Evolutionary conservation across 2,113 vertebrate genomes (phyloP), one percentile per base, ranked within the genome.

Genomic region (Chaetodon trifascialis): DNA sequence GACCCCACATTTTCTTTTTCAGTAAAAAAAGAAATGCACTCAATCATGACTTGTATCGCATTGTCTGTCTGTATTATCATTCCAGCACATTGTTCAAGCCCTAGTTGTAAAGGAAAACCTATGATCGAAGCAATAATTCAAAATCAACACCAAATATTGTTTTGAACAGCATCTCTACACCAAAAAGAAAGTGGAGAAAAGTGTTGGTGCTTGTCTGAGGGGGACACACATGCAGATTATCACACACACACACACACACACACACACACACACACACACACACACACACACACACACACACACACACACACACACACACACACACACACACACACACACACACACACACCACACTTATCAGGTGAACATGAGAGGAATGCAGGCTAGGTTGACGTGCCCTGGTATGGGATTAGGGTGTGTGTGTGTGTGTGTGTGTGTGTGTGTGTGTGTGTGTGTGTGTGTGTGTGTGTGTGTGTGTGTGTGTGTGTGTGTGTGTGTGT

Each of bases 301-400:
- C 6, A 79, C 42, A 67, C 12, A 73, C 2, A 49, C 1, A 73
- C 6, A 49, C 19, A 1, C 42, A 47, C 38, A 49, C 55, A 81
- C 1, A 49, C 21, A n/a, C 2, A 73, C 6, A 79, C 42, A 67
- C 12, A 73, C 2, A 49, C 1, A 73, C 6, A 49, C 19, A 1
- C 42, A 47, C 38, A 49, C 55, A 81, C 1, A 49, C 21, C 11
- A 7, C 54, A 83, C 69, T 73, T 65, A 85, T 84, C 65, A 73
- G 78, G 69, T 82, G 63, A 79, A 79, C 25, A 79, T 63, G 30
- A 30, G 44, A 75, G 54, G 56, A 85, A 91, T 86, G 76, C 73
- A 56, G 38, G 1, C 54, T 25, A 34, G 36, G 19, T 23, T 46
- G 23, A 60, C 46, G 23, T 60, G 60, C 42, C 25, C 59, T 70